Evolutionary conservation across 2,113 vertebrate species (phyloP).

Genomic region (Brachirus orientalis): DNA sequence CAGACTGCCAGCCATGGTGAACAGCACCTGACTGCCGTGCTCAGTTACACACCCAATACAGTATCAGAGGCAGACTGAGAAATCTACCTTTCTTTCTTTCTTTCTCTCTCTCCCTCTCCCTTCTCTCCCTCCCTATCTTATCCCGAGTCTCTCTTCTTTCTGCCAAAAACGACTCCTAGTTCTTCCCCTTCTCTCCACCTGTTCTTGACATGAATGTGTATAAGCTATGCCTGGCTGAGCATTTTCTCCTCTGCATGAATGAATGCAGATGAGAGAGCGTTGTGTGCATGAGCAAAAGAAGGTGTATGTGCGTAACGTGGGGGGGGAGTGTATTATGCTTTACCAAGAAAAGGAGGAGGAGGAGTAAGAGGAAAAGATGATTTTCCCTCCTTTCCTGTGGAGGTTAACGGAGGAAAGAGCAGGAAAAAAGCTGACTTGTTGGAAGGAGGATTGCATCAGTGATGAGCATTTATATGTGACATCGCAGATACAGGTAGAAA

Average conservation of each 20-base stretch:
- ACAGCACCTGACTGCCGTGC: slow-evolving; percentile 55
- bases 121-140: not conserved
- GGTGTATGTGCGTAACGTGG: slow-evolving; percentile 16
- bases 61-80: slow-evolving; percentile 47
- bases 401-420: slow-evolving; percentile 44
- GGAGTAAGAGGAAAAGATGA: slow-evolving; percentile 24
- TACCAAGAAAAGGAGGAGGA: slow-evolving; percentile 34
- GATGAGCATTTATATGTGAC: too few relatives aligned
- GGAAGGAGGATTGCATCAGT: slow-evolving; percentile 20
- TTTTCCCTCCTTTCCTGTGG: slow-evolving; percentile 44
- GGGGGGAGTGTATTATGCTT: slow-evolving; percentile 56
- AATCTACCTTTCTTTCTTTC: slow-evolving; percentile 13
- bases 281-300: slow-evolving; percentile 37
- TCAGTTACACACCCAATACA: slow-evolving; percentile 60
- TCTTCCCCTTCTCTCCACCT: slow-evolving; percentile 63
- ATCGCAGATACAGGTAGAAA: slow-evolving; percentile 11
- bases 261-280: slow-evolving; percentile 59
- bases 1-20: slow-evolving; percentile 82
- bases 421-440: slow-evolving; percentile 35
- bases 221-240: slow-evolving; percentile 59
- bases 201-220: slow-evolving; percentile 65
- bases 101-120: slow-evolving; percentile 12
- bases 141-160: not conserved
- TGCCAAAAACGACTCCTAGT: slow-evolving; percentile 39
- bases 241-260: slow-evolving; percentile 66